Percentiles rank a stretch among this genome's conserved stretches.
phyloP scores from a whole-genome alignment of 2,888 invertebrate genomes.

The Rosalia funebris region DNA sequence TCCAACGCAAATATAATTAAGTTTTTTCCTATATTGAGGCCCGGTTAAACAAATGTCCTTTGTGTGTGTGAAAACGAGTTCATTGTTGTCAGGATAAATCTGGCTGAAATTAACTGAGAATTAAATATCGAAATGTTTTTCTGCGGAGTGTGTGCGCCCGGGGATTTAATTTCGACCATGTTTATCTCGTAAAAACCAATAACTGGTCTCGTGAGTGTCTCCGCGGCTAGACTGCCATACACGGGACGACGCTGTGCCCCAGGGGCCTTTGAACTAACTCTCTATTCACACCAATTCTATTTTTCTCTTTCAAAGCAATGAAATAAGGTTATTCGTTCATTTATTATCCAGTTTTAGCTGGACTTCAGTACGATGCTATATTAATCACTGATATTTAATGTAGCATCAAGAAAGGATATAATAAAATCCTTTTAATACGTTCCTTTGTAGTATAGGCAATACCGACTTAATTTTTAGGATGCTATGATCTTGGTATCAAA shows the following conservation, averaged over 20 bases:
- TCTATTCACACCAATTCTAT: slow-evolving; percentile 59
- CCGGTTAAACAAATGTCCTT: slow-evolving; percentile 43
- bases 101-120: slow-evolving; percentile 61
- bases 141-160: slow-evolving; percentile 60
- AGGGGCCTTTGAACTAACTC: slow-evolving; percentile 42
- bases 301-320: slow-evolving; percentile 58
- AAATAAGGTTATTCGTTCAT: slow-evolving; percentile 54
- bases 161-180: slow-evolving; percentile 64
- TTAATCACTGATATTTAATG: neutral
- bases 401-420: too few species aligned
- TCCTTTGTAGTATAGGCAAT: too few species aligned
- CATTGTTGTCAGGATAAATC: slow-evolving; percentile 49
- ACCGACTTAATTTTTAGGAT: too few species aligned
- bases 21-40: slow-evolving; percentile 38
- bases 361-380: neutral
- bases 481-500: too few species aligned
- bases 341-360: slow-evolving; percentile 44
- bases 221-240: slow-evolving; percentile 38
- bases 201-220: slow-evolving; percentile 54
- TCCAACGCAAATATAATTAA: slow-evolving; percentile 28
- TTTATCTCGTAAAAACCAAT: slow-evolving; percentile 65
- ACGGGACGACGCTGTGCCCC: slow-evolving; percentile 37
- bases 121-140: slow-evolving; percentile 65
- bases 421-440: too few species aligned
- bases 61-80: slow-evolving; percentile 40